A percentile compares a stretch with the other conserved stretches of the same genome.
phyloP scores from a whole-genome alignment of 2,888 invertebrate species.

The Yponomeuta plumbellus region DNA sequence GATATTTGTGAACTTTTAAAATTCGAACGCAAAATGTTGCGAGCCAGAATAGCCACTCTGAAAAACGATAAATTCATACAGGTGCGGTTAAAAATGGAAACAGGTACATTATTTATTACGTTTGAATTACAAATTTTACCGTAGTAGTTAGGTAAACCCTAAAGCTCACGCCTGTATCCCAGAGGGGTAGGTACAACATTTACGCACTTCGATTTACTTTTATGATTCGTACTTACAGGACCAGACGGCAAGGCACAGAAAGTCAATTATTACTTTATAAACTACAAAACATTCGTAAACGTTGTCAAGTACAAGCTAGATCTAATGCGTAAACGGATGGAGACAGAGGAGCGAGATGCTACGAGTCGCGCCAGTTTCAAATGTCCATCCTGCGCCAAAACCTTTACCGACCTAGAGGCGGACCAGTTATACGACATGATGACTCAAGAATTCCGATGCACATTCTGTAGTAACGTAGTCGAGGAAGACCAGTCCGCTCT shows the following conservation, averaged over 20 bases:
- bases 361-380: conserved; percentile 97
- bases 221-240: conserved; percentile 38
- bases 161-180: too few species aligned
- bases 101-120: conserved; percentile 70
- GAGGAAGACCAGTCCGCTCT: conserved; percentile 96
- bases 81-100: conserved; percentile 95
- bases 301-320: conserved; percentile 98
- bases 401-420: conserved; percentile 96
- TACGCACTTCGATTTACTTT: not conserved
- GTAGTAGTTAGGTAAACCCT: too few species aligned
- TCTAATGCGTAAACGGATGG: conserved; percentile 95
- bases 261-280: conserved; percentile 98
- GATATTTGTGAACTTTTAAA: conserved; percentile 93
- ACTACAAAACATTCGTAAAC: conserved; percentile 97
- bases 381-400: conserved; percentile 92
- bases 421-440: conserved; percentile 92
- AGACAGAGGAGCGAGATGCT: conserved; percentile 95
- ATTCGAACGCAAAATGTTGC: conserved; percentile 95
- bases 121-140: too few species aligned
- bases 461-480: conserved; percentile 91
- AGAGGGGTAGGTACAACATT: too few species aligned
- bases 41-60: conserved; percentile 89
- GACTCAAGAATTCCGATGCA: conserved; percentile 92
- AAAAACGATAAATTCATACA: conserved; percentile 96
- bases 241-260: conserved; percentile 95